phyloP scores from a whole-genome alignment of 2,113 vertebrate genomes.

The Phaetusa simplex region DNA sequence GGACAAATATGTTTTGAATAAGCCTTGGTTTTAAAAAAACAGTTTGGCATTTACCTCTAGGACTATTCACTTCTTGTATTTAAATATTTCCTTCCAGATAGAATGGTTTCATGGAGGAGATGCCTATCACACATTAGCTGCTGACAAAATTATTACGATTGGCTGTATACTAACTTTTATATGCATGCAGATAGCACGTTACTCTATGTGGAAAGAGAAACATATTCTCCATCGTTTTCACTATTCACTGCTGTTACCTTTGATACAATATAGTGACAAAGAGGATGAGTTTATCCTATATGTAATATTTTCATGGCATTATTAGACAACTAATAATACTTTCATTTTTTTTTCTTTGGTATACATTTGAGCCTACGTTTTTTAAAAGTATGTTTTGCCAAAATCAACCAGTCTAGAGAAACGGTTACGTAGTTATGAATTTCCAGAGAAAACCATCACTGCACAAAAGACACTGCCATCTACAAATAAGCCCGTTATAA shows the following conservation, averaged over 20 bases:
- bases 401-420: not conserved
- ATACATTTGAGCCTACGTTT: not conserved
- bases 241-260: not conserved
- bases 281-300: not conserved
- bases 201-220: not conserved
- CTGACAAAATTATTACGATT: not conserved
- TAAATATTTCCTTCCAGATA: not conserved
- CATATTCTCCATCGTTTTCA: not conserved
- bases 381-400: not conserved
- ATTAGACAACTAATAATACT: not conserved
- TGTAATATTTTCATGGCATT: not conserved
- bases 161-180: accelerated
- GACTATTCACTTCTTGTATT: not conserved
- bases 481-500: not conserved
- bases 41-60: not conserved
- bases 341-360: not conserved
- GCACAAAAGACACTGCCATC: not conserved
- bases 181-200: accelerated
- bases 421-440: not conserved
- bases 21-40: not conserved
- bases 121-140: not conserved
- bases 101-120: not conserved
- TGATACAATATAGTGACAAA: not conserved
- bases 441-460: not conserved
- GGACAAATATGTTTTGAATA: not conserved